Conservation (phyloP, 2,888 invertebrate species). For the Troides oblongomaculatus region DNA sequence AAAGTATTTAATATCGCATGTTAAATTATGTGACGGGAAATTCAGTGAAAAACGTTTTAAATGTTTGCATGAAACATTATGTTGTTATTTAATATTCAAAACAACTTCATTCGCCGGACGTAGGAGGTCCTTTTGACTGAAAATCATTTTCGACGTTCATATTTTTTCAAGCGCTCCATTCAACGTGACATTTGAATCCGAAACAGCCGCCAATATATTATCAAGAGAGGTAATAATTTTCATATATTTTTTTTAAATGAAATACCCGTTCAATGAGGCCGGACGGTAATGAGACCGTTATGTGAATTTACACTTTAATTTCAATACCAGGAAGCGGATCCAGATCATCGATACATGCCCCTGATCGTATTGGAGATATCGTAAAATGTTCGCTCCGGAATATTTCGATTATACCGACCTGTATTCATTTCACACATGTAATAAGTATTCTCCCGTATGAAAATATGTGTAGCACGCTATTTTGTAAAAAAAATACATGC, state of each 20-base stretch:
- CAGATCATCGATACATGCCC: conserved; percentile 28
- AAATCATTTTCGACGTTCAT: conserved; percentile 18
- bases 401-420: conserved; percentile 21
- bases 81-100: conserved; percentile 20
- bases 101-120: conserved; percentile 23
- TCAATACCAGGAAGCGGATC: conserved; percentile 32
- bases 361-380: conserved; percentile 31
- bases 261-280: conserved; percentile 7
- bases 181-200: conserved; percentile 30
- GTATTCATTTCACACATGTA: conserved; percentile 13
- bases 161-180: conserved; percentile 28
- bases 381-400: conserved; percentile 27
- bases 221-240: conserved; percentile 23
- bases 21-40: neutral
- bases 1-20: too few species aligned
- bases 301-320: conserved; percentile 32
- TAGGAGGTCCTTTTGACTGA: conserved; percentile 26
- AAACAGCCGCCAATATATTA: conserved; percentile 27
- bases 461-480: neutral
- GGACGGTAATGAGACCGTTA: conserved; percentile 28
- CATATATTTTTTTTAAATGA: conserved; percentile 20
- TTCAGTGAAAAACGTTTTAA: neutral
- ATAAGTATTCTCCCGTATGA: neutral
- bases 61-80: neutral
- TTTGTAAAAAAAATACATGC: too few species aligned